phyloP scores from a whole-genome alignment of 1,140 invertebrate species.

The Bombus pyrosoma region DNA sequence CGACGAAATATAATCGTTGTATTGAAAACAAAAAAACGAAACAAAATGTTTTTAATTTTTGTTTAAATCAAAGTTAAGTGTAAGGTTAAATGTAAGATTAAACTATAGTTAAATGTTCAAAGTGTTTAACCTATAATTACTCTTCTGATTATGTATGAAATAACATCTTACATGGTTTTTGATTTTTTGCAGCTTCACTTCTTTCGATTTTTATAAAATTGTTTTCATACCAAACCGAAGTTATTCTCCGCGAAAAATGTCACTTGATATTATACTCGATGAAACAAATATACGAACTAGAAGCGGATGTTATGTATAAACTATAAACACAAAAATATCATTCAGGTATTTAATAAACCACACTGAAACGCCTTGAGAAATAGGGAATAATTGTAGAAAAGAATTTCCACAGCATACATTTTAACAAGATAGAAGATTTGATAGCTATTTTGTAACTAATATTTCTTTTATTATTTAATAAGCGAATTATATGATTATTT shows the following conservation, averaged over 20 bases:
- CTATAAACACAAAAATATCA: background rate
- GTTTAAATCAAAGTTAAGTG: too few relatives aligned
- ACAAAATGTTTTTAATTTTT: background rate
- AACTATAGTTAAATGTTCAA: too few relatives aligned
- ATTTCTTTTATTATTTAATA: background rate
- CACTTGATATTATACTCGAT: background rate
- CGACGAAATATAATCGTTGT: background rate
- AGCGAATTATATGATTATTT: background rate
- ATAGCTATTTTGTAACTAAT: background rate
- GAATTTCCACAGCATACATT: background rate
- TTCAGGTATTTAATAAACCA: background rate
- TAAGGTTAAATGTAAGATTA: too few relatives aligned
- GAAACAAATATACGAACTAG: background rate
- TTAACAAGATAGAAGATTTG: background rate
- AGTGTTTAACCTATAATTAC: background rate
- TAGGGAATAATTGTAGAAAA: background rate
- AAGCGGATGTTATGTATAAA: background rate
- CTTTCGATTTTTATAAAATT: background rate
- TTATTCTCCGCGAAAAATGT: background rate
- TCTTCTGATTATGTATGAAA: background rate
- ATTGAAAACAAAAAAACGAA: background rate
- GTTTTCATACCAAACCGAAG: background rate
- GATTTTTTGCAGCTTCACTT: background rate
- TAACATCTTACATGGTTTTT: background rate
- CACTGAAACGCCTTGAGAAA: too few relatives aligned